Evolutionary conservation across 2,888 invertebrate species (phyloP), one percentile per base, ranked within the genome.

Genomic region (Mantis religiosa): DNA sequence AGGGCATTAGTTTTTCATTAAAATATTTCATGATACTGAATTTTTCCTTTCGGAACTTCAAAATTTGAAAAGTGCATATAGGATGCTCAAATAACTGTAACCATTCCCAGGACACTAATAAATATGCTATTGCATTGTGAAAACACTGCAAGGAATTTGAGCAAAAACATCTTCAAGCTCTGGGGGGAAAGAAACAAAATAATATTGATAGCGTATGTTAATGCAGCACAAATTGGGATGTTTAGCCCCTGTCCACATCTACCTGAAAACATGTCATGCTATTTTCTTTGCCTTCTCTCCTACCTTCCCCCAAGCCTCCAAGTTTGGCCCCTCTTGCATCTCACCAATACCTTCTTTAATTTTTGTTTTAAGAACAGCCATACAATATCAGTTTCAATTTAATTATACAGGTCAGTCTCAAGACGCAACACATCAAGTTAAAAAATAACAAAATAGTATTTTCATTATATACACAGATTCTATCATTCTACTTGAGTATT

Each of bases 401-500:
- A 90, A 87, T 84, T 88, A 81, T 88, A 54, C 92, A 93, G 92
- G 93, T 93, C 93, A 93, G 93, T 93, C 93, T 93, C 93, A 93
- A 93, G 92, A 92, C 93, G 93, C 93, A 93, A 93, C 91, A 92
- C 90, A 90, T 90, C 90, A 87, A 86, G 84, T 89, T 90, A 84
- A 86, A 89, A 89, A 90, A 89, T 90, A 90, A 90, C 89, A 90
- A 90, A 90, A 90, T 90, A 90, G 90, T 88, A 88, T 84, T 87
- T 89, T 88, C 89, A 89, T 87, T 89, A 87, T 89, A 89, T 88
- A 88, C 88, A 88, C 84, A 88, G 47, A 88, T 84, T 71, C 86
- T 89, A 87, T 83, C 82, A 71, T 54, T 83, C 89, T 89, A 85
- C 28, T 89, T 89, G 89, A 89, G 89, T 89, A 89, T 89, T 88